These are phyloP conservation scores for Alauda arvensis DNA, from an alignment of 2,797 vertebrate species.

Conservation along the genomic window DNA sequence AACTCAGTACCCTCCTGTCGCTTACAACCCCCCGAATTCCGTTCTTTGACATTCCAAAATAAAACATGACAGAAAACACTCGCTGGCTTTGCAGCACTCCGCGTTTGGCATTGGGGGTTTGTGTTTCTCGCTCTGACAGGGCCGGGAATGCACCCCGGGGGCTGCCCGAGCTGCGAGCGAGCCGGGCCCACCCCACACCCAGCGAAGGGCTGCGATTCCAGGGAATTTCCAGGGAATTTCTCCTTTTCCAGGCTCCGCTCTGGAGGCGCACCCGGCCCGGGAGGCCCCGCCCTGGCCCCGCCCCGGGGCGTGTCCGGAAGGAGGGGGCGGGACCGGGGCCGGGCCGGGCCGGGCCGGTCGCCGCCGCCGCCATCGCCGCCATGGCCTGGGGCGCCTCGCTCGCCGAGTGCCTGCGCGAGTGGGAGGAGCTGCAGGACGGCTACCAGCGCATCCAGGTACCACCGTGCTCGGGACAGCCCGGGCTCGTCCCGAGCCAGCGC, in stretches of 20 bases:
- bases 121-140: not conserved
- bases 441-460: slow-evolving; percentile 85
- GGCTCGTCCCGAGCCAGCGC: not conserved
- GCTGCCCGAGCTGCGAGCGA: not conserved
- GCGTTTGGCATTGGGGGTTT: not conserved
- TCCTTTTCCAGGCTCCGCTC: rapidly evolving
- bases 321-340: not conserved
- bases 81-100: not conserved
- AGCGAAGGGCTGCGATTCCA: rapidly evolving
- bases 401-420: slow-evolving; percentile 77
- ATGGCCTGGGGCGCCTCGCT: slow-evolving; percentile 36
- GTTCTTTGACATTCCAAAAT: not conserved
- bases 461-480: too few species aligned
- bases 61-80: not conserved
- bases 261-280: rapidly evolving
- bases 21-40: not conserved
- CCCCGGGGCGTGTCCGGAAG: not conserved
- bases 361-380: not conserved
- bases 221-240: too few species aligned
- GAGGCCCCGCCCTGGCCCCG: not conserved
- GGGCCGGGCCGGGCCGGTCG: not conserved
- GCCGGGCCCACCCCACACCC: not conserved
- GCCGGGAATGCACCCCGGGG: rapidly evolving
- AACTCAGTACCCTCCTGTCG: not conserved
- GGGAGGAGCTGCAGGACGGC: slow-evolving; percentile 83